Conservation (phyloP, 1,140 invertebrate species). For the Pectinophora gossypiella region DNA sequence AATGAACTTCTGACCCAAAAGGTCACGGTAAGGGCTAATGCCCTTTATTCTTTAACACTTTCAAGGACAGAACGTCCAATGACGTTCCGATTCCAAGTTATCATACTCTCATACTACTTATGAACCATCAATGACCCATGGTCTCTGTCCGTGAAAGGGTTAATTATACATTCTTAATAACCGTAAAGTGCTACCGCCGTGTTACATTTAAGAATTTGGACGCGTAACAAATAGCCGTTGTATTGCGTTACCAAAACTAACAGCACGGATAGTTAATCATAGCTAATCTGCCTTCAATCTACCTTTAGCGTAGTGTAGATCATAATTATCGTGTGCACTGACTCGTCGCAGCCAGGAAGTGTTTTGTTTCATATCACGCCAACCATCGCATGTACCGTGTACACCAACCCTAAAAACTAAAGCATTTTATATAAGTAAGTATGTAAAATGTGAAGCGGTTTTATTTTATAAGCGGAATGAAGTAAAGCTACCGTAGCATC, state of each 20-base stretch:
- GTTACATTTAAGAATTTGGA: slow-evolving; percentile 1
- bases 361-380: slow-evolving; percentile 49
- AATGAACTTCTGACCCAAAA: too few relatives aligned
- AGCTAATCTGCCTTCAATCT: slow-evolving; percentile 37
- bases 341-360: slow-evolving; percentile 42
- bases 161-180: neutral
- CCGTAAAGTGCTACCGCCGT: neutral
- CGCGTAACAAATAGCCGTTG: slow-evolving; percentile 15
- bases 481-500: too few relatives aligned
- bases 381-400: slow-evolving; percentile 41
- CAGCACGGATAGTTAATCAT: slow-evolving; percentile 32
- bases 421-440: neutral
- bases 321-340: slow-evolving; percentile 52
- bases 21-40: too few relatives aligned
- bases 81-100: too few relatives aligned
- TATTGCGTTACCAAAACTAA: slow-evolving; percentile 27
- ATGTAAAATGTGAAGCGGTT: neutral
- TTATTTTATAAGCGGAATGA: neutral
- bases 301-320: slow-evolving; percentile 37
- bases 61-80: too few relatives aligned
- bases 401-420: slow-evolving; percentile 15
- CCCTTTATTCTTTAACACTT: too few relatives aligned
- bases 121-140: too few relatives aligned
- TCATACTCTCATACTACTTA: too few relatives aligned
- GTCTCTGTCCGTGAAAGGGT: too few relatives aligned